phyloP scores from a whole-genome alignment of 2,888 invertebrate species.

The Machimus atricapillus region DNA sequence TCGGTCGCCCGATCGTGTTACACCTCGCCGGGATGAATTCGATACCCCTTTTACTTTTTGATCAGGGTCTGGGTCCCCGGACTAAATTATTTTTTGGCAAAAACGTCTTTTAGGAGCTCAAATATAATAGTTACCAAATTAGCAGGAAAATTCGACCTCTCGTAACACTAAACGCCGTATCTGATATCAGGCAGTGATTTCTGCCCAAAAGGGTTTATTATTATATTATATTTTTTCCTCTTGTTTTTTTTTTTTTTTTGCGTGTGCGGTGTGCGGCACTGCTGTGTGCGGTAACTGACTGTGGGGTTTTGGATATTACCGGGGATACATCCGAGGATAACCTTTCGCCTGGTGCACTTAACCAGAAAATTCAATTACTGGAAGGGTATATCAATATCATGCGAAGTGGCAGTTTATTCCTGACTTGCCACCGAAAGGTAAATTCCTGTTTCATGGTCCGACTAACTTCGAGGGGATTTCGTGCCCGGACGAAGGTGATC shows the following conservation, averaged over 20 bases:
- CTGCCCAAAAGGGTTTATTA: constrained; percentile 39
- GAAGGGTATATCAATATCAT: constrained; percentile 43
- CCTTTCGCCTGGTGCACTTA: constrained; percentile 40
- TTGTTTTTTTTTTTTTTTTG: background rate
- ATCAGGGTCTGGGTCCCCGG: background rate
- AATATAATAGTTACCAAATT: constrained; percentile 43
- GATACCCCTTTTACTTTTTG: constrained; percentile 28
- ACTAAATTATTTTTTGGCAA: constrained; percentile 3
- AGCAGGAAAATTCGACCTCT: constrained; percentile 46
- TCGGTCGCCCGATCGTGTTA: constrained; percentile 46
- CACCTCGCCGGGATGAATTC: constrained; percentile 32
- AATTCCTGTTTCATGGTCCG: constrained; percentile 15
- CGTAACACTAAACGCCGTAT: constrained; percentile 44
- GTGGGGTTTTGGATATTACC: constrained; percentile 32
- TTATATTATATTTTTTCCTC: no score
- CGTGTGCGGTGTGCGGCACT: constrained; percentile 16
- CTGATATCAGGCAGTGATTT: constrained; percentile 46
- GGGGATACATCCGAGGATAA: constrained; percentile 17
- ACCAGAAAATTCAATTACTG: constrained; percentile 42
- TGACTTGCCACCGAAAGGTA: constrained; percentile 41
- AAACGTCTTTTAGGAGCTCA: background rate
- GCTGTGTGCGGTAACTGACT: constrained; percentile 14
- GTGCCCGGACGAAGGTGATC: background rate
- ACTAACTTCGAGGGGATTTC: background rate
- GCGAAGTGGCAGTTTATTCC: constrained; percentile 44